Evolutionary conservation across 1,140 invertebrate genomes (phyloP).

Genomic region (Calliphora vicina): DNA sequence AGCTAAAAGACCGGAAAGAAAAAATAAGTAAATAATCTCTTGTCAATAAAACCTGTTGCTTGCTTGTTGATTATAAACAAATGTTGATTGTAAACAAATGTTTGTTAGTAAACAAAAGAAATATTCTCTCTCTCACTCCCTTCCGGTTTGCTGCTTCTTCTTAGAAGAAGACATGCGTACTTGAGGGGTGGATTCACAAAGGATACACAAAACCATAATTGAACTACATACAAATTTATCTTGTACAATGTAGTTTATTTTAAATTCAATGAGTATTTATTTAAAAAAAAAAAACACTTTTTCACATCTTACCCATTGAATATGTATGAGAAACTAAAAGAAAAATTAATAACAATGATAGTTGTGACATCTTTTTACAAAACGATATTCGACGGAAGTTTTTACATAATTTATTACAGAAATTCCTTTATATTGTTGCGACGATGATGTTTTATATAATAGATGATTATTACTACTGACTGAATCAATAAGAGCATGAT

Average conservation of each 20-base stretch:
- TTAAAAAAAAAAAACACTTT: background rate
- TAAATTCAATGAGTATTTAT: background rate
- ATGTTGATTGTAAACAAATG: constrained; percentile 20
- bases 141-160: background rate
- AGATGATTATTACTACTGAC: background rate
- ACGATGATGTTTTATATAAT: background rate
- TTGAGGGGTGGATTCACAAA: background rate
- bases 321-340: background rate
- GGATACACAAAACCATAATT: background rate
- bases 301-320: constrained; percentile 7
- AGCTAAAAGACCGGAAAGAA: constrained; percentile 44
- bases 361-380: background rate
- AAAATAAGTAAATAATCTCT: background rate
- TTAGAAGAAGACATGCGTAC: background rate
- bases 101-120: too few species aligned
- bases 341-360: constrained; percentile 1
- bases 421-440: background rate
- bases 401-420: background rate
- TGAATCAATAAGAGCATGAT: background rate
- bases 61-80: background rate
- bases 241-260: background rate
- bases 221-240: too few species aligned
- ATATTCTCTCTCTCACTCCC: background rate
- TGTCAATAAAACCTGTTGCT: background rate
- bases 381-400: background rate